Percentiles rank a stretch among this genome's conserved stretches.
Evolutionary conservation across 1,140 invertebrate species (phyloP).

Genomic region (Megathymus violae): DNA sequence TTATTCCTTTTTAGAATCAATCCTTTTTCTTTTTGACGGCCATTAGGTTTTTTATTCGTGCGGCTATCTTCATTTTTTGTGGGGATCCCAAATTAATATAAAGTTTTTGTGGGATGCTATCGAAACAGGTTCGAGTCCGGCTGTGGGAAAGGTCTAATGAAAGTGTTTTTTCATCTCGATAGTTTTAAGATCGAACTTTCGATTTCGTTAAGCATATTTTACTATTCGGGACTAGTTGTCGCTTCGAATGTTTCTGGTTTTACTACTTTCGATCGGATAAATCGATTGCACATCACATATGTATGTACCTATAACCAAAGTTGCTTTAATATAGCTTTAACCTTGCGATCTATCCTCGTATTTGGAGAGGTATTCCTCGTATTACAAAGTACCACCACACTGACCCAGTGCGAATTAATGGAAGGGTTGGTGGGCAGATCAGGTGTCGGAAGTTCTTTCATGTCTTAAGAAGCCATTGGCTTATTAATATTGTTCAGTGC

Average conservation of each 20-base stretch:
- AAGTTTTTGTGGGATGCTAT: constrained; percentile 69
- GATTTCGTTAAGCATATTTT: constrained; percentile 54
- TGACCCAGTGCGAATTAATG: too few species aligned
- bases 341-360: too few species aligned
- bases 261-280: constrained; percentile 19
- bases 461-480: too few species aligned
- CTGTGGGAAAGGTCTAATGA: constrained; percentile 78
- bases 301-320: too few species aligned
- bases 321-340: too few species aligned
- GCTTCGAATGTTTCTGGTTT: constrained; percentile 11
- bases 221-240: constrained; percentile 9
- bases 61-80: constrained; percentile 79
- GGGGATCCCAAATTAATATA: constrained; percentile 82
- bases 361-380: too few species aligned
- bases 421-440: too few species aligned
- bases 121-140: constrained; percentile 64
- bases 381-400: too few species aligned
- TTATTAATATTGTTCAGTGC: too few species aligned
- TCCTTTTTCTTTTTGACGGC: constrained; percentile 76
- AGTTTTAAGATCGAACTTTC: constrained; percentile 65
- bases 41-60: constrained; percentile 78
- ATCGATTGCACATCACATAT: too few species aligned
- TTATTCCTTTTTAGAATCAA: constrained; percentile 62
- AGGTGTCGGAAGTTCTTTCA: too few species aligned
- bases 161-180: constrained; percentile 70